phyloP scores from a whole-genome alignment of 2,797 vertebrate species.

The Cryptoblepharus egeriae region DNA sequence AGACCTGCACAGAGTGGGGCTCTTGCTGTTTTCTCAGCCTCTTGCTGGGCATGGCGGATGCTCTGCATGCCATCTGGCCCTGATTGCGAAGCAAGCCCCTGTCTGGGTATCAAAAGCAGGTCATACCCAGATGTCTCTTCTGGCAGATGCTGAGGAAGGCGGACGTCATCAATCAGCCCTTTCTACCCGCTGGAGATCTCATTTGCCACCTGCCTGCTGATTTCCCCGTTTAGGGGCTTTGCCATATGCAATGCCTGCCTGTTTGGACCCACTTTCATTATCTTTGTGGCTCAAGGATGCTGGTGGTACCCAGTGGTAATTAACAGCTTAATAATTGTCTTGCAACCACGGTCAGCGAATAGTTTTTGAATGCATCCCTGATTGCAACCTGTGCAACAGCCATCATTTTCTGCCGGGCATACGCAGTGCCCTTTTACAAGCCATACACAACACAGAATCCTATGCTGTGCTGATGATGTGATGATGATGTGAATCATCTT shows the following conservation, averaged over 20 bases:
- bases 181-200: neutral
- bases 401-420: neutral
- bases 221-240: too few species aligned
- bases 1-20: too few species aligned
- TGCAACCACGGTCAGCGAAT: neutral
- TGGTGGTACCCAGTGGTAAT: neutral
- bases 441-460: too few species aligned
- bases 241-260: neutral
- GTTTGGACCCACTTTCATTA: neutral
- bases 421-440: neutral
- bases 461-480: too few species aligned
- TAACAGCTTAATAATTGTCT: neutral
- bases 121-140: neutral
- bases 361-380: neutral
- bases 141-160: neutral
- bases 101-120: too few species aligned
- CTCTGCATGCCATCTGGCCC: neutral
- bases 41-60: too few species aligned
- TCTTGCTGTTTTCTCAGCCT: neutral
- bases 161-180: neutral
- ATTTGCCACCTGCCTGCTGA: neutral
- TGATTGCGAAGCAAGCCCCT: neutral
- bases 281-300: neutral
- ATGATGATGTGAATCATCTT: too few species aligned
- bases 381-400: neutral